Percentiles rank a stretch among this genome's conserved stretches.
Evolutionary conservation across 2,113 vertebrate species (phyloP).

Genomic region (Condylura cristata): DNA sequence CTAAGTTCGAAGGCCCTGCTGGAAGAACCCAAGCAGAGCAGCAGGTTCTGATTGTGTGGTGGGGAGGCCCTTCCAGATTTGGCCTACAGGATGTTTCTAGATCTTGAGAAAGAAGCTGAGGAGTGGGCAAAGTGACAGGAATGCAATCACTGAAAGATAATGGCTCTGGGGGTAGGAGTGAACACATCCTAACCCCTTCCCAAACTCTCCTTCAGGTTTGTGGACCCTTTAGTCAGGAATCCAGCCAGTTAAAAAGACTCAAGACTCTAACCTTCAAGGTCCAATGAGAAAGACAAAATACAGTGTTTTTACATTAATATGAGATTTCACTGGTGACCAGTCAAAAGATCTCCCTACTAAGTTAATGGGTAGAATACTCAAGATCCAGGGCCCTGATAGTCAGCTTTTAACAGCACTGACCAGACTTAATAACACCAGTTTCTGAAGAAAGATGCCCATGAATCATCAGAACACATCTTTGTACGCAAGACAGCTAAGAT

Average conservation of each 20-base stretch:
- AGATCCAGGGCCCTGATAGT: background rate
- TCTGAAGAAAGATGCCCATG: background rate
- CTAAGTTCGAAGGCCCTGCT: background rate
- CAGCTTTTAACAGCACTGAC: background rate
- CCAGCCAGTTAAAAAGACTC: background rate
- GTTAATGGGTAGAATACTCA: background rate
- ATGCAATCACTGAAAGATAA: background rate
- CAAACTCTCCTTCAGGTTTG: background rate
- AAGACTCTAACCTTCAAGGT: background rate
- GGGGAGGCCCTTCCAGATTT: background rate
- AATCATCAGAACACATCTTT: background rate
- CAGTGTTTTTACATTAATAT: background rate
- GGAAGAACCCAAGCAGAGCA: background rate
- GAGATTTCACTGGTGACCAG: background rate
- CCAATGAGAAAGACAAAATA: background rate
- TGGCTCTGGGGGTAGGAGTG: background rate
- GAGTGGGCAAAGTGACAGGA: background rate
- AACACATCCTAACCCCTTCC: accelerated
- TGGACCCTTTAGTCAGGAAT: background rate
- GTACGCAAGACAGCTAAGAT: background rate
- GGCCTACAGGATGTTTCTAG: background rate
- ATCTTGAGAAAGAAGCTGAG: background rate
- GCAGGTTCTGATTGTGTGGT: no score
- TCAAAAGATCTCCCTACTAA: background rate
- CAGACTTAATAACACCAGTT: background rate